A percentile compares a stretch with the other conserved stretches of the same genome.
Conservation (phyloP, 2,113 vertebrate genomes). For the Coryphaenoides rupestris region DNA sequence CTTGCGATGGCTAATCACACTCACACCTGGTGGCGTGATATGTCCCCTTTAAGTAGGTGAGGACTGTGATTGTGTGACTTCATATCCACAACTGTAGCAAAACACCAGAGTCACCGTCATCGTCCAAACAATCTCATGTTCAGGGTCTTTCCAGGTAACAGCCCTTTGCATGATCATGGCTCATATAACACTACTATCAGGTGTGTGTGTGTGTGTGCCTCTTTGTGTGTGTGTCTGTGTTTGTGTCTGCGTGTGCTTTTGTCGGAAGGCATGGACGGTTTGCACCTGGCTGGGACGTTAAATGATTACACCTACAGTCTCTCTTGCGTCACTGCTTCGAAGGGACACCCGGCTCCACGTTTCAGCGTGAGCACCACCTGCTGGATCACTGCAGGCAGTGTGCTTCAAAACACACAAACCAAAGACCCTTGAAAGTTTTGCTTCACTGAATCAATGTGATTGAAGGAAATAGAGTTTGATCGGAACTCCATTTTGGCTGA, state of each 20-base stretch:
- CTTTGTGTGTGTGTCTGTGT: constrained; percentile 13
- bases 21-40: no score
- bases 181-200: constrained; percentile 8
- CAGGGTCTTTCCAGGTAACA: constrained; percentile 14
- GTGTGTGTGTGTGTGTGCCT: neutral
- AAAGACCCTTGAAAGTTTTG: constrained; percentile 1
- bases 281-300: constrained; percentile 44
- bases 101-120: neutral
- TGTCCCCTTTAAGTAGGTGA: neutral
- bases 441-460: constrained; percentile 1
- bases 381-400: neutral
- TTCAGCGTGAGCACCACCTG: neutral
- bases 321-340: no score
- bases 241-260: constrained; percentile 15
- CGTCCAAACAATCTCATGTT: constrained; percentile 7
- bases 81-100: neutral
- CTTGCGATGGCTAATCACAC: no score
- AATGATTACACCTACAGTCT: constrained; percentile 27
- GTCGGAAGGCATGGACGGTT: constrained; percentile 53
- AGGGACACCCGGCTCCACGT: no score
- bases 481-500: constrained; percentile 1
- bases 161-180: constrained; percentile 23
- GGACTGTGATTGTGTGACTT: neutral
- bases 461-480: constrained; percentile 4
- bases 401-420: constrained; percentile 7